Conservation (phyloP, 1,140 invertebrate genomes). For the Coenobita brevimanus region DNA sequence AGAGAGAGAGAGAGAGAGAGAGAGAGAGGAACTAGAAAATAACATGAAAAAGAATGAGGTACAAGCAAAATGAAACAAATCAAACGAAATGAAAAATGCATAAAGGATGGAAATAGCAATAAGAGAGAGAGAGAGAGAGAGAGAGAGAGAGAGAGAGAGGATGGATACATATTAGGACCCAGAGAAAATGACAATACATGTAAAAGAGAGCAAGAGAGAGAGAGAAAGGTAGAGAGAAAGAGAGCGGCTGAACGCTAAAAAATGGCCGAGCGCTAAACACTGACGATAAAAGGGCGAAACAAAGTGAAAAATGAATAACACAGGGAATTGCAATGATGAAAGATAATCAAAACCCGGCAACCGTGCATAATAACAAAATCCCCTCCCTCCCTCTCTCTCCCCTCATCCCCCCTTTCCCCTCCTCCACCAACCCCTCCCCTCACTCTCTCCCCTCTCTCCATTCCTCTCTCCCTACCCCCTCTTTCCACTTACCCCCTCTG, state of each 20-base stretch:
- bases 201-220: not conserved
- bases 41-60: not conserved
- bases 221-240: not conserved
- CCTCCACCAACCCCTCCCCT: no score
- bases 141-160: no score
- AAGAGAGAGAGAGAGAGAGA: no score
- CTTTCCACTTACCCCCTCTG: no score
- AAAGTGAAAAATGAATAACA: not conserved
- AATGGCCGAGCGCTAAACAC: not conserved
- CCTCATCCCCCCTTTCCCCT: no score
- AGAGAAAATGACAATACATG: no score
- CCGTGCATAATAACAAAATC: constrained; percentile 37
- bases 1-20: not conserved
- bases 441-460: no score
- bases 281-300: not conserved
- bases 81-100: no score
- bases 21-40: not conserved
- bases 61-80: not conserved
- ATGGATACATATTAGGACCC: no score
- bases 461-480: no score
- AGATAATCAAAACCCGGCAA: constrained; percentile 24
- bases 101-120: no score
- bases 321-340: constrained; percentile 19
- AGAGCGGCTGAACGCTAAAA: not conserved
- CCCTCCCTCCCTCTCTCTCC: not conserved